These are phyloP conservation scores for Caenorhabditis remanei DNA, from an alignment of 1,140 invertebrate genomes.

Conservation along the genomic window DNA sequence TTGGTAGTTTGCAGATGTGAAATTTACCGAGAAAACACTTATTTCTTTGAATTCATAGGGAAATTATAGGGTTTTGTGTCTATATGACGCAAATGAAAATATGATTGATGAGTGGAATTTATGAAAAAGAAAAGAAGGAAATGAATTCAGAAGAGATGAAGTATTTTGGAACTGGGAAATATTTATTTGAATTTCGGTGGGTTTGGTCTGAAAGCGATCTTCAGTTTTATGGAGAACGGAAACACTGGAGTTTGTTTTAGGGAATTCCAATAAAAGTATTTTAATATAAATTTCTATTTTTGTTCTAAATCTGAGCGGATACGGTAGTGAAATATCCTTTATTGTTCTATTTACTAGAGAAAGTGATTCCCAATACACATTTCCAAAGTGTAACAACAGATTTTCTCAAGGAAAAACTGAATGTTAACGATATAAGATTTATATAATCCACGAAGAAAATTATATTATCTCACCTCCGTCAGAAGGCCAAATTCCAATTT, in stretches of 20 bases:
- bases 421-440: no score
- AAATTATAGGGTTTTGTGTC: conserved; percentile 4
- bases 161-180: neutral
- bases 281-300: no score
- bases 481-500: no score
- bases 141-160: neutral
- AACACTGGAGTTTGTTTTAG: neutral
- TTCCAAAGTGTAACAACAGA: no score
- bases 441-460: no score
- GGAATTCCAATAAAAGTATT: no score
- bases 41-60: neutral
- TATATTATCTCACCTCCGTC: no score
- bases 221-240: neutral
- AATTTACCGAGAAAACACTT: neutral
- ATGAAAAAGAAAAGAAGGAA: neutral
- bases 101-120: conserved; percentile 8
- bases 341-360: no score
- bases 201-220: neutral
- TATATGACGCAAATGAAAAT: conserved; percentile 6
- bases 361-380: no score
- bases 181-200: neutral
- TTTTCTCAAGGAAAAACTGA: no score
- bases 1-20: neutral
- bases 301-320: no score
- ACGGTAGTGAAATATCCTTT: no score